Conservation (phyloP, 2,888 invertebrate genomes). For the Zygaena filipendulae region DNA sequence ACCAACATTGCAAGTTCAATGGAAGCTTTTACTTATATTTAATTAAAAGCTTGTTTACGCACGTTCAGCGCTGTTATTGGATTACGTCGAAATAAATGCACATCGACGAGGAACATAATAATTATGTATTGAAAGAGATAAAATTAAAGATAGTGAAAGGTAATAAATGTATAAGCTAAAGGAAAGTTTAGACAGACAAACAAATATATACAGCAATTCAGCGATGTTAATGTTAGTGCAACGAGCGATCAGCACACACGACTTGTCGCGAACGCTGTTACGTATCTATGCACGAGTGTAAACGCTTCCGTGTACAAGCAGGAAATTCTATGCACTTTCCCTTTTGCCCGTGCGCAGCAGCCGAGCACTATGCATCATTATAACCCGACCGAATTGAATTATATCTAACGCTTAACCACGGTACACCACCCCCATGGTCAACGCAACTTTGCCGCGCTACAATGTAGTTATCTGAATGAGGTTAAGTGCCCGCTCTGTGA, state of each 20-base stretch:
- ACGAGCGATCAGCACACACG: constrained; percentile 14
- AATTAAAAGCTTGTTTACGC: no score
- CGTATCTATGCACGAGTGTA: constrained; percentile 36
- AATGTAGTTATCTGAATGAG: constrained; percentile 59
- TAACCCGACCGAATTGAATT: constrained; percentile 32
- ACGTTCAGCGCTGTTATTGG: no score
- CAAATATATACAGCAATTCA: no score
- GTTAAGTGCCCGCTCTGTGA: constrained; percentile 50
- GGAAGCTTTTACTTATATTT: no score
- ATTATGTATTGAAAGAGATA: no score
- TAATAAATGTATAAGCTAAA: no score
- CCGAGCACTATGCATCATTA: constrained; percentile 50
- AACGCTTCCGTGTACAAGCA: constrained; percentile 62
- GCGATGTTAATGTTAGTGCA: no score
- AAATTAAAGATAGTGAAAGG: no score
- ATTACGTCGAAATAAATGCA: no score
- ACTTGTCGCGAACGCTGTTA: constrained; percentile 42
- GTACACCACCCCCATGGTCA: constrained; percentile 16
- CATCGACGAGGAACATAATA: no score
- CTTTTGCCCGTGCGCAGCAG: constrained; percentile 65
- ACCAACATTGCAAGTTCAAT: no score
- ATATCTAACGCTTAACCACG: constrained; percentile 11
- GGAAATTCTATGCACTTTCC: constrained; percentile 62
- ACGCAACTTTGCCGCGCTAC: constrained; percentile 30
- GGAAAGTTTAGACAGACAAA: no score